Conservation (phyloP, 2,797 vertebrate species). For the Enoplosus armatus region DNA sequence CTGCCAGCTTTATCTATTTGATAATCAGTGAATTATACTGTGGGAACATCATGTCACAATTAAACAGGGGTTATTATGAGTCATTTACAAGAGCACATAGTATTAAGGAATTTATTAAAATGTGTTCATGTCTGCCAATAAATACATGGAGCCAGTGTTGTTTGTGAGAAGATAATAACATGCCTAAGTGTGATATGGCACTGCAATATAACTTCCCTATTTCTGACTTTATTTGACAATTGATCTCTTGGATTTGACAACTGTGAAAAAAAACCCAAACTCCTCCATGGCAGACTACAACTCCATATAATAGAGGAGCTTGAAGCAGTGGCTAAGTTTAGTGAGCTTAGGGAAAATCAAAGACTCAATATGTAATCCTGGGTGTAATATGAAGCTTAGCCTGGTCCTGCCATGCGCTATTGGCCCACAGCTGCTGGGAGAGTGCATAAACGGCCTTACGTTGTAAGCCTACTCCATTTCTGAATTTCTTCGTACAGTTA, state of each 20-base stretch:
- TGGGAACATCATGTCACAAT: constrained; percentile 62
- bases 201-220: constrained; percentile 31
- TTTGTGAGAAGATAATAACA: constrained; percentile 26
- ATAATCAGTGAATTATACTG: constrained; percentile 73
- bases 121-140: constrained; percentile 18
- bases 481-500: constrained; percentile 80
- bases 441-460: constrained; percentile 61
- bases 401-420: constrained; percentile 77
- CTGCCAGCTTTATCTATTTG: constrained; percentile 71
- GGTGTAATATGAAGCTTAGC: constrained; percentile 85
- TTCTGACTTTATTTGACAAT: constrained; percentile 58
- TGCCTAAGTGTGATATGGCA: background rate
- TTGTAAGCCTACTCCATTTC: constrained; percentile 79
- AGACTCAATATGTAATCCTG: constrained; percentile 85
- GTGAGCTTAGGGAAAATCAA: constrained; percentile 85
- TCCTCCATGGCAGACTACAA: constrained; percentile 45
- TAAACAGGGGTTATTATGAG: constrained; percentile 60
- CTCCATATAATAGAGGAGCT: constrained; percentile 71
- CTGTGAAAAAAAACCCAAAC: constrained; percentile 32
- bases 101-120: constrained; percentile 46
- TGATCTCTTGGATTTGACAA: constrained; percentile 60
- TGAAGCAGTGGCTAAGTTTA: constrained; percentile 82
- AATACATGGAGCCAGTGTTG: constrained; percentile 14
- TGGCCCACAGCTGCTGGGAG: constrained; percentile 77
- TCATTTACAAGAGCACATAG: constrained; percentile 52